Evolutionary conservation across 2,888 invertebrate species (phyloP).

Genomic region (Horisme vitalbata): DNA sequence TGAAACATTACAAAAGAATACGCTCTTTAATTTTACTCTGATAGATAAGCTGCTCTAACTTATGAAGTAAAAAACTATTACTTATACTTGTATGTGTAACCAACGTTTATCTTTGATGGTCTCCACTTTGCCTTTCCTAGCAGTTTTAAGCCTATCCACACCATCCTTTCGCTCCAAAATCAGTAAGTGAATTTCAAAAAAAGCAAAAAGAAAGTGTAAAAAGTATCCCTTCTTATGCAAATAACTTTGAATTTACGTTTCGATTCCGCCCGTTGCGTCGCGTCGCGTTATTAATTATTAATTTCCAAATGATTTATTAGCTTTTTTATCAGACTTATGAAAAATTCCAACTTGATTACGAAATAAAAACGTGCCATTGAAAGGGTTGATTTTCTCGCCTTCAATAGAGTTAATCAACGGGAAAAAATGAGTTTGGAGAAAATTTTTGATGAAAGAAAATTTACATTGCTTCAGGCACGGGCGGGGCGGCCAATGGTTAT

Average conservation of each 20-base stretch:
- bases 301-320: constrained; percentile 79
- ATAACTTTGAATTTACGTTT: constrained; percentile 63
- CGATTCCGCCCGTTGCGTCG: constrained; percentile 65
- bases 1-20: too few relatives aligned
- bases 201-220: constrained; percentile 46
- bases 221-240: constrained; percentile 75
- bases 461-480: constrained; percentile 19
- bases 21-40: too few relatives aligned
- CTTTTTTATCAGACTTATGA: constrained; percentile 58
- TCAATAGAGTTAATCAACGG: constrained; percentile 70
- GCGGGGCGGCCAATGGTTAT: too few relatives aligned
- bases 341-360: constrained; percentile 70
- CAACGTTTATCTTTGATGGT: too few relatives aligned
- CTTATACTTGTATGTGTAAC: too few relatives aligned
- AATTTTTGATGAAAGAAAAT: constrained; percentile 23
- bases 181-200: constrained; percentile 55
- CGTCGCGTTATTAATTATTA: constrained; percentile 76
- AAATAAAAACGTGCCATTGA: constrained; percentile 60
- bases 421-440: constrained; percentile 38
- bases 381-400: constrained; percentile 58
- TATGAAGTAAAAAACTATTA: too few relatives aligned
- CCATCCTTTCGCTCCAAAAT: constrained; percentile 42
- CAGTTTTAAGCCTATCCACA: constrained; percentile 49
- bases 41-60: too few relatives aligned
- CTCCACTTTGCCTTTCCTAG: too few relatives aligned